These are phyloP conservation scores for Crocidura indochinensis DNA, from an alignment of 2,797 vertebrate genomes.

Conservation along the genomic window DNA sequence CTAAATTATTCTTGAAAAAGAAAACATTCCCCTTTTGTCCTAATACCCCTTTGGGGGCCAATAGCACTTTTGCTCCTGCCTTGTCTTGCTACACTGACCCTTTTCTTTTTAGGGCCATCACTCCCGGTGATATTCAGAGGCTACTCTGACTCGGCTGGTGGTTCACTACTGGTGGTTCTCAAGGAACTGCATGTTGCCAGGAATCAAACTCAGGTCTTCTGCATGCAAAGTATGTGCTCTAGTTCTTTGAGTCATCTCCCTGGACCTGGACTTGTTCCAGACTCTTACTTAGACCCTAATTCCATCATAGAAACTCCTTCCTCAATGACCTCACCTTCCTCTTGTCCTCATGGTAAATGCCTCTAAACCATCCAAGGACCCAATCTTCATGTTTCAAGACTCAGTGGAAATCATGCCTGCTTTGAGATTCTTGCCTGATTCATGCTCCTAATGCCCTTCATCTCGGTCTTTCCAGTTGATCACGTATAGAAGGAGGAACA, in stretches of 20 bases:
- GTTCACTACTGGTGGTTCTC: no score
- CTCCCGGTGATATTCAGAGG: no score
- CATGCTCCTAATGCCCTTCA: no score
- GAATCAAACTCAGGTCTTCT: no score
- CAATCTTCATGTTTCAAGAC: background rate
- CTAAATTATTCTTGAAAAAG: background rate
- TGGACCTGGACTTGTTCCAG: background rate
- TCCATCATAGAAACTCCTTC: background rate
- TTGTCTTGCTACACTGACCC: background rate
- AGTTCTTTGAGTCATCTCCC: background rate
- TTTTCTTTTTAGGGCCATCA: background rate
- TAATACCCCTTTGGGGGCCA: background rate
- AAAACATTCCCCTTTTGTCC: background rate
- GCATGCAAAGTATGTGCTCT: no score
- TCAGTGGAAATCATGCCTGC: background rate
- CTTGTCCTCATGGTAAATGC: background rate
- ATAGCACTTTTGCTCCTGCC: background rate
- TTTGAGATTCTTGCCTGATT: background rate
- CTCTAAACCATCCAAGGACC: background rate
- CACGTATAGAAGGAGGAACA: rapidly evolving
- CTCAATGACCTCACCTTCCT: background rate
- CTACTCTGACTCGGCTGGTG: no score
- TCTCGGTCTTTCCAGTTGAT: background rate
- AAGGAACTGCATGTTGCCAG: no score
- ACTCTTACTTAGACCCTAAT: background rate